These are phyloP conservation scores for Choristoneura rosaceana DNA, from an alignment of 2,888 invertebrate species.

Conservation along the genomic window DNA sequence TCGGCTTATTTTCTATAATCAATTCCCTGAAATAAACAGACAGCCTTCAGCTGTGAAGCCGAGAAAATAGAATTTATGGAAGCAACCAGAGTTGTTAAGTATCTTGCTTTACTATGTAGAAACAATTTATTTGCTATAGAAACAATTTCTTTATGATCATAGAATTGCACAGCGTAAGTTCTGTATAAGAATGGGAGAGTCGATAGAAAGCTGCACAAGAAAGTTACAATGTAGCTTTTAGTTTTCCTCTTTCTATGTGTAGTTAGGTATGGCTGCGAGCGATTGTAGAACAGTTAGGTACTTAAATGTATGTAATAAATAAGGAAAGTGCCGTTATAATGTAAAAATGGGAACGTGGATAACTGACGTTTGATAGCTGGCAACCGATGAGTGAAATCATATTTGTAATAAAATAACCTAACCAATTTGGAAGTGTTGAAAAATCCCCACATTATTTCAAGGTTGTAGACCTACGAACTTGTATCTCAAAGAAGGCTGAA, in stretches of 20 bases:
- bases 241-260: conserved; percentile 13
- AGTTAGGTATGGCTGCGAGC: neutral
- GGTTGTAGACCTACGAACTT: no score
- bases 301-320: conserved; percentile 13
- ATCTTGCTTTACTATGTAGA: no score
- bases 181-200: conserved; percentile 13
- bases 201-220: conserved; percentile 35
- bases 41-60: conserved; percentile 3
- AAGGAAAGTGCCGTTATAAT: neutral
- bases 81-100: neutral
- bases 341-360: no score
- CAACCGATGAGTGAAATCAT: no score
- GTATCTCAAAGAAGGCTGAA: no score
- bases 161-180: neutral
- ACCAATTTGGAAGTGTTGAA: no score
- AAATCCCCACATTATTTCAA: no score
- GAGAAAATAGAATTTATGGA: neutral
- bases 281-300: conserved; percentile 6
- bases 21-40: neutral
- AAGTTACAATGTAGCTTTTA: conserved; percentile 35
- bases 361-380: no score
- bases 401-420: no score
- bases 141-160: no score
- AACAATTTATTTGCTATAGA: no score
- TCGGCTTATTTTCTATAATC: neutral